phyloP scores from a whole-genome alignment of 2,888 invertebrate species.

The Yponomeuta cagnagella region DNA sequence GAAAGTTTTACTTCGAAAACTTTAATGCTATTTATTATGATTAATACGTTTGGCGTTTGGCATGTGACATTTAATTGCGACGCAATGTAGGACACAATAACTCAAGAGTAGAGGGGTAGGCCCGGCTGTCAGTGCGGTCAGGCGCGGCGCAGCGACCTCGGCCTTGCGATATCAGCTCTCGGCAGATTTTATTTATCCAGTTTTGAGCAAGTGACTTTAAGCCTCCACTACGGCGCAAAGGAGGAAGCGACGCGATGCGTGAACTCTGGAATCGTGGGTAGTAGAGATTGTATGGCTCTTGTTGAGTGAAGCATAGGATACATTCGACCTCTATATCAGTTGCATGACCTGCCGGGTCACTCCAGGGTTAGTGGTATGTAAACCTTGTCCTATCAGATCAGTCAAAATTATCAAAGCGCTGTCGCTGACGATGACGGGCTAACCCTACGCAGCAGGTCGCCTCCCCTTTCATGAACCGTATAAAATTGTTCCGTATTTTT shows the following conservation, averaged over 20 bases:
- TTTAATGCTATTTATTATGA: too few species aligned
- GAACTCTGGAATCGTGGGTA: not conserved
- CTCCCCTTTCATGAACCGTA: slow-evolving; percentile 6
- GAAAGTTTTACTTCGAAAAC: too few species aligned
- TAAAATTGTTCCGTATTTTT: not conserved
- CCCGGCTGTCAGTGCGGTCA: not conserved
- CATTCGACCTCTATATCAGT: not conserved
- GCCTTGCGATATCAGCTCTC: slow-evolving; percentile 44
- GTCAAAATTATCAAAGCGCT: not conserved
- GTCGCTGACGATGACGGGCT: not conserved
- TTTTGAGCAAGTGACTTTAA: slow-evolving; percentile 23
- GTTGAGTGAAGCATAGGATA: not conserved
- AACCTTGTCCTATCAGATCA: not conserved
- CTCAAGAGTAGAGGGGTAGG: not conserved
- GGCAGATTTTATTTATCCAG: slow-evolving; percentile 42
- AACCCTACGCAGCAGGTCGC: not conserved
- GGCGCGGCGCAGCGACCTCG: slow-evolving; percentile 38
- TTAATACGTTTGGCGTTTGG: too few species aligned
- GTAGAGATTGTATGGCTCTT: not conserved
- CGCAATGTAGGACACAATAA: too few species aligned
- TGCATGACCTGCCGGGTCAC: not conserved
- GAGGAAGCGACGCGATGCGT: not conserved
- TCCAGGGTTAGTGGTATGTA: not conserved
- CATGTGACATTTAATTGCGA: too few species aligned
- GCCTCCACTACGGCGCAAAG: not conserved